These are phyloP conservation scores for Chlamydotis undulata DNA, from an alignment of 2,113 vertebrate genomes.

Conservation along the genomic window DNA sequence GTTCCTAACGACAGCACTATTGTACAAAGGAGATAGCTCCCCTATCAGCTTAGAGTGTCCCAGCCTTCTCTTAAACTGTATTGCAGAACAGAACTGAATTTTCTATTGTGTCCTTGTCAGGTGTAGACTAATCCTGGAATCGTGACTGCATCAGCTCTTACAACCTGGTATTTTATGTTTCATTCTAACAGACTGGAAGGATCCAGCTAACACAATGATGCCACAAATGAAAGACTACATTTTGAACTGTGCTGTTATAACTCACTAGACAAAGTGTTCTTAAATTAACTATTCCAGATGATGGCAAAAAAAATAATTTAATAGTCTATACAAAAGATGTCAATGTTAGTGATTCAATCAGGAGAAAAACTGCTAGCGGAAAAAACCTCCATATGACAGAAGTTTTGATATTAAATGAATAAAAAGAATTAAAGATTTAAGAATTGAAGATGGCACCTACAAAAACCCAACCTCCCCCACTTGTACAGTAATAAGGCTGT, in stretches of 20 bases:
- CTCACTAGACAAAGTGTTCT: background rate
- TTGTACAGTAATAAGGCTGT: background rate
- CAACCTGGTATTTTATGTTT: background rate
- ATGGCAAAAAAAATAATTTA: background rate
- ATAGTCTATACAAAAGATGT: background rate
- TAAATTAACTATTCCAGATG: slow-evolving; percentile 10
- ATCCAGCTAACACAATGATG: background rate
- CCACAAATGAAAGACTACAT: background rate
- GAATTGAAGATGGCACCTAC: background rate
- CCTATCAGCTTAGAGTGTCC: background rate
- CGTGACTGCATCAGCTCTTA: background rate
- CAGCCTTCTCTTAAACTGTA: background rate
- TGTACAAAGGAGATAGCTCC: background rate
- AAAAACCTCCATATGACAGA: background rate
- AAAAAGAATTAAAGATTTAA: background rate
- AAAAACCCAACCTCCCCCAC: background rate
- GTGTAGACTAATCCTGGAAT: background rate
- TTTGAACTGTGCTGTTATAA: background rate
- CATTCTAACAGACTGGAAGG: background rate
- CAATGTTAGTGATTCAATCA: slow-evolving; percentile 37
- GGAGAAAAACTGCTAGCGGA: background rate
- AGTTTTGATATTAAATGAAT: background rate
- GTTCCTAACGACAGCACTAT: background rate
- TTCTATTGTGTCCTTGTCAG: background rate
- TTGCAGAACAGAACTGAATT: background rate